A percentile compares a stretch with the other conserved stretches of the same genome.
Evolutionary conservation across 2,888 invertebrate species (phyloP).

Genomic region (Caenorhabditis sulstoni): DNA sequence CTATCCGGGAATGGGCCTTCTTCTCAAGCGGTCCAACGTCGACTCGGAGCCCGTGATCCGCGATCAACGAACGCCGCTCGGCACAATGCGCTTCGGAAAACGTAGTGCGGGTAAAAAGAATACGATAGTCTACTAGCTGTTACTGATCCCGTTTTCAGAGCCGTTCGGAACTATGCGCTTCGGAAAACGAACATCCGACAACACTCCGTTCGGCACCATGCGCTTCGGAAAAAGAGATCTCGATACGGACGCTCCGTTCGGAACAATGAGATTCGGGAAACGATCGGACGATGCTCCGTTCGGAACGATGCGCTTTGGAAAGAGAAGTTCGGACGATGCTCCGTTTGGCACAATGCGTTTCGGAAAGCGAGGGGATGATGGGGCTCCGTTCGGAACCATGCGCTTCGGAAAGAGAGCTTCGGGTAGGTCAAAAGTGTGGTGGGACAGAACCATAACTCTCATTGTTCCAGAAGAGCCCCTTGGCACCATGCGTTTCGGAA

Average conservation of each 20-base stretch:
- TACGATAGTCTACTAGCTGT: background rate
- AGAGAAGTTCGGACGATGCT: conserved; percentile 18
- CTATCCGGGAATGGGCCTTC: conserved; percentile 18
- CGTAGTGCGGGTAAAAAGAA: conserved; percentile 40
- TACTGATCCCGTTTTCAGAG: conserved; percentile 22
- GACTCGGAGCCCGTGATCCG: conserved; percentile 49
- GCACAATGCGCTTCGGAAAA: conserved; percentile 73
- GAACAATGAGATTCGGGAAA: conserved; percentile 72
- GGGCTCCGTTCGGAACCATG: conserved; percentile 64
- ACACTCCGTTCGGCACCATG: conserved; percentile 51
- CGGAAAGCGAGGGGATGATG: conserved; percentile 28
- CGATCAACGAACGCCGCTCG: conserved; percentile 62
- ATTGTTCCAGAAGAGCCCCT: conserved; percentile 35
- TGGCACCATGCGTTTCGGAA: conserved; percentile 63
- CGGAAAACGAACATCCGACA: conserved; percentile 32
- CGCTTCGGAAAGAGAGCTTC: conserved; percentile 64
- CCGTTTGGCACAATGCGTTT: conserved; percentile 56
- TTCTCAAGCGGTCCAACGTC: conserved; percentile 39
- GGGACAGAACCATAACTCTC: background rate
- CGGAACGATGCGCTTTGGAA: conserved; percentile 58
- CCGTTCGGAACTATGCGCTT: conserved; percentile 60
- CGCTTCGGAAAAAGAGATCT: conserved; percentile 38
- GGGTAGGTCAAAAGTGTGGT: background rate
- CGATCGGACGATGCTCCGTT: conserved; percentile 36
- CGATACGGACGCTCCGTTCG: conserved; percentile 51